Conservation (phyloP, 2,888 invertebrate species). For the Yponomeuta plumbellus region DNA sequence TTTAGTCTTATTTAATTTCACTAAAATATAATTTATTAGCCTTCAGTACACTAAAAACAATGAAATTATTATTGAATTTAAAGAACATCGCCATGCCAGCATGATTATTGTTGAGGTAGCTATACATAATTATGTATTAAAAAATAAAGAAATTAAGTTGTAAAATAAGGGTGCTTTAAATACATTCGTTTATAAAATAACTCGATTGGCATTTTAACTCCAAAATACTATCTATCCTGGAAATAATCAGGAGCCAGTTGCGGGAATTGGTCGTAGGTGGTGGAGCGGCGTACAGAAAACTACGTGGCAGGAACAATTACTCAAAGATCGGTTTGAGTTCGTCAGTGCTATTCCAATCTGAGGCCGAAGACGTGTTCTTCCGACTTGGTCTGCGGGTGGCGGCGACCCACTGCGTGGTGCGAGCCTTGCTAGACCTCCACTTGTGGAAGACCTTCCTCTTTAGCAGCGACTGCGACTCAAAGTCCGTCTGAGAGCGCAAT, state of each 20-base stretch:
- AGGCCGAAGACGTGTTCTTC: conserved; percentile 25
- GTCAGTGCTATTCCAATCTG: conserved; percentile 56
- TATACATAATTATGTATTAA: not conserved
- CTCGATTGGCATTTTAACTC: not conserved
- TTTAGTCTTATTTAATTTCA: not conserved
- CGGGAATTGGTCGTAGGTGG: too few relatives aligned
- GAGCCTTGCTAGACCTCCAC: conserved; percentile 35
- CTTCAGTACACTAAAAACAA: not conserved
- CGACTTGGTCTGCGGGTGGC: conserved; percentile 36
- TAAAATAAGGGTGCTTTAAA: not conserved
- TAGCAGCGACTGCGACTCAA: conserved; percentile 29
- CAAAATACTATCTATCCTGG: not conserved
- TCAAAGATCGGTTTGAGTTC: conserved; percentile 63
- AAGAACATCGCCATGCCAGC: not conserved
- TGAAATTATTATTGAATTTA: not conserved
- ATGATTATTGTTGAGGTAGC: not conserved
- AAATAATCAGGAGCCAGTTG: too few relatives aligned
- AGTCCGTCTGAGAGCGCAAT: conserved; percentile 51
- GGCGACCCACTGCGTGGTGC: conserved; percentile 59
- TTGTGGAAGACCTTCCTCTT: conserved; percentile 42
- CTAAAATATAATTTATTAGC: not conserved
- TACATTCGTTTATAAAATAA: not conserved
- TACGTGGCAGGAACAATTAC: conserved; percentile 25
- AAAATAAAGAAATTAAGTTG: not conserved
- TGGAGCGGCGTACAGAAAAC: too few relatives aligned